phyloP scores from a whole-genome alignment of 1,140 invertebrate genomes.

The Drosophila miranda region DNA sequence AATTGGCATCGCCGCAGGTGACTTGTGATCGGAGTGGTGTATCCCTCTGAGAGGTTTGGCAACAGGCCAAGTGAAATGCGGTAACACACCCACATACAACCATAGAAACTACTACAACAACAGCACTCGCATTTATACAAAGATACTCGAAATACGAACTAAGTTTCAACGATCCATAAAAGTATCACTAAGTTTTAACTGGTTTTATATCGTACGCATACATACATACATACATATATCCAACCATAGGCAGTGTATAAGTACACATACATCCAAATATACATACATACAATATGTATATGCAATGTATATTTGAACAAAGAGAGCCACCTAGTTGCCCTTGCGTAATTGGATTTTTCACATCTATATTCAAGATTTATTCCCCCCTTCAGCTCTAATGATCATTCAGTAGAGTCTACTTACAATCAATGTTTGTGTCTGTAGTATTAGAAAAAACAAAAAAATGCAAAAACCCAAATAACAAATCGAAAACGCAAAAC shows the following conservation, averaged over 20 bases:
- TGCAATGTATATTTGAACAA: constrained; percentile 28
- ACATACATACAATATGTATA: constrained; percentile 12
- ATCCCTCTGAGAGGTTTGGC: background rate
- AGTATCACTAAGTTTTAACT: constrained; percentile 26
- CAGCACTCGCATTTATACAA: constrained; percentile 73
- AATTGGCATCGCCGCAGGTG: constrained; percentile 6
- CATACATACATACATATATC: background rate
- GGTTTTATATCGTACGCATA: constrained; percentile 35
- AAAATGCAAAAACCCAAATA: background rate
- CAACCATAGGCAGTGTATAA: constrained; percentile 8
- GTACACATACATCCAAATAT: constrained; percentile 18
- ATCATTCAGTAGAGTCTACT: constrained; percentile 51
- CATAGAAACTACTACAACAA: constrained; percentile 44
- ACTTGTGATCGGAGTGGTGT: no score
- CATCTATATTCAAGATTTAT: constrained; percentile 28
- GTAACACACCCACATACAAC: constrained; percentile 14
- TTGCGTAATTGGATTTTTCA: constrained; percentile 30
- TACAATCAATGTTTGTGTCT: constrained; percentile 74
- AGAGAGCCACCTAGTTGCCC: constrained; percentile 41
- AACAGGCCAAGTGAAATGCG: background rate
- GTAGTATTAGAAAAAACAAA: constrained; percentile 45
- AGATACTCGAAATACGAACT: constrained; percentile 38
- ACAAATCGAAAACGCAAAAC: background rate
- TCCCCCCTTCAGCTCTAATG: background rate
- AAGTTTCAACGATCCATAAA: constrained; percentile 47